Conservation (phyloP, 2,797 vertebrate species). For the Melanotaenia nigrans region DNA sequence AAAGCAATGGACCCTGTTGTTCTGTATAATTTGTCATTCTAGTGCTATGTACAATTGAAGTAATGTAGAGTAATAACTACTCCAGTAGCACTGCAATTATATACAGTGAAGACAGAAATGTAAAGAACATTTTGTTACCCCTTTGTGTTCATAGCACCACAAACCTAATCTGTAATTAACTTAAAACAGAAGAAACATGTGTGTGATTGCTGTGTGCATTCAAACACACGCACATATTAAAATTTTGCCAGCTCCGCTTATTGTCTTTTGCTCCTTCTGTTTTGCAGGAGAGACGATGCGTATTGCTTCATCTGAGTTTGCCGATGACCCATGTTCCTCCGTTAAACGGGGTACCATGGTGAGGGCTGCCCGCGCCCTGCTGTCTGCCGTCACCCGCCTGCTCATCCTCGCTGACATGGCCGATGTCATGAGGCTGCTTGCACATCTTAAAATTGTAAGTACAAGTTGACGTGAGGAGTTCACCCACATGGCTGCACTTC, state of each 20-base stretch:
- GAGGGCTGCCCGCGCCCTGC: slow-evolving; percentile 92
- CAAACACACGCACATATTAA: background rate
- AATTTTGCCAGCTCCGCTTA: background rate
- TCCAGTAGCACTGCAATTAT: background rate
- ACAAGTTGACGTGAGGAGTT: background rate
- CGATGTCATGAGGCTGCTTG: slow-evolving; percentile 97
- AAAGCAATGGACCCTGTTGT: background rate
- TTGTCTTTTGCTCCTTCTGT: background rate
- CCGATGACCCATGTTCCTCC: slow-evolving; percentile 95
- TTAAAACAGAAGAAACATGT: background rate
- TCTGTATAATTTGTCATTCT: background rate
- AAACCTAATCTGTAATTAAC: background rate
- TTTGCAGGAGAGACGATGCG: slow-evolving; percentile 94
- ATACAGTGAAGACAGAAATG: background rate
- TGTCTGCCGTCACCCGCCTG: slow-evolving; percentile 95
- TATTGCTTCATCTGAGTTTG: slow-evolving; percentile 94
- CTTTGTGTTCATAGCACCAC: background rate
- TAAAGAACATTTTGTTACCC: background rate
- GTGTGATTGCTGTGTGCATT: background rate
- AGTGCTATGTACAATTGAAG: background rate
- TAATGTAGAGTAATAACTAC: background rate
- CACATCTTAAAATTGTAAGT: slow-evolving; percentile 97
- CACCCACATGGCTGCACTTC: background rate
- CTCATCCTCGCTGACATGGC: slow-evolving; percentile 99
- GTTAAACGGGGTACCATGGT: slow-evolving; percentile 99